These are phyloP conservation scores for Drosophila burlai DNA, from an alignment of 1,140 invertebrate genomes.

Conservation along the genomic window DNA sequence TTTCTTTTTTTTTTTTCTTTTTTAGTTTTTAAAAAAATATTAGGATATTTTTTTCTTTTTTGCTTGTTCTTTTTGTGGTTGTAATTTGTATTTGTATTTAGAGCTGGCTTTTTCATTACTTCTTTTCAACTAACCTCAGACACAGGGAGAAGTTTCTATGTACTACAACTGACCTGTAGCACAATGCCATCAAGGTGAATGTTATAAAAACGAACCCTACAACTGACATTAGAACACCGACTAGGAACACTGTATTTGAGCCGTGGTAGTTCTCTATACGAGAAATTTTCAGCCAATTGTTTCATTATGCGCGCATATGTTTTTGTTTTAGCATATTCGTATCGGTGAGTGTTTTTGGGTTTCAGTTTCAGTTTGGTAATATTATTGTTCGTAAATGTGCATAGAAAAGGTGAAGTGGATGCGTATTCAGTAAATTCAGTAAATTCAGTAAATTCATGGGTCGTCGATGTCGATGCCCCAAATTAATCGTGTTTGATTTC, in stretches of 20 bases:
- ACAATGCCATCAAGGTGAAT: constrained; percentile 99
- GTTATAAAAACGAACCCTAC: constrained; percentile 99
- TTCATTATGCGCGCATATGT: constrained; percentile 47
- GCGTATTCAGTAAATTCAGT: constrained; percentile 12
- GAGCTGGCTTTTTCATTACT: constrained; percentile 87
- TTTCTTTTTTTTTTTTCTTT: constrained; percentile 41
- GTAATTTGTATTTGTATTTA: constrained; percentile 87
- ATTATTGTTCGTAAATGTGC: constrained; percentile 6
- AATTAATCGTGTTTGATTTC: constrained; percentile 17
- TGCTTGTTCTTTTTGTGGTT: constrained; percentile 56
- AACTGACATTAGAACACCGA: constrained; percentile 98
- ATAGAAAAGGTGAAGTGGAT: background rate
- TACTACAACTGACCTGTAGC: constrained; percentile 99
- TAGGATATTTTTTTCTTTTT: constrained; percentile 46
- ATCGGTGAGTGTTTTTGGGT: constrained; percentile 20
- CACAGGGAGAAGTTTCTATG: constrained; percentile 98
- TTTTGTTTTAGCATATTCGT: constrained; percentile 5
- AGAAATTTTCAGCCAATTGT: constrained; percentile 72
- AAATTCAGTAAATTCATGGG: constrained; percentile 12
- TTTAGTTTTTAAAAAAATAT: constrained; percentile 30
- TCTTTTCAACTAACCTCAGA: constrained; percentile 94
- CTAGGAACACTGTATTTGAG: constrained; percentile 97
- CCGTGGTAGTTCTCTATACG: constrained; percentile 95
- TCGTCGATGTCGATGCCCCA: constrained; percentile 15
- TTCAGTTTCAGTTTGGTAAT: constrained; percentile 14